These are phyloP conservation scores for Pinctada fucata DNA, from an alignment of 2,888 invertebrate genomes.

Conservation along the genomic window DNA sequence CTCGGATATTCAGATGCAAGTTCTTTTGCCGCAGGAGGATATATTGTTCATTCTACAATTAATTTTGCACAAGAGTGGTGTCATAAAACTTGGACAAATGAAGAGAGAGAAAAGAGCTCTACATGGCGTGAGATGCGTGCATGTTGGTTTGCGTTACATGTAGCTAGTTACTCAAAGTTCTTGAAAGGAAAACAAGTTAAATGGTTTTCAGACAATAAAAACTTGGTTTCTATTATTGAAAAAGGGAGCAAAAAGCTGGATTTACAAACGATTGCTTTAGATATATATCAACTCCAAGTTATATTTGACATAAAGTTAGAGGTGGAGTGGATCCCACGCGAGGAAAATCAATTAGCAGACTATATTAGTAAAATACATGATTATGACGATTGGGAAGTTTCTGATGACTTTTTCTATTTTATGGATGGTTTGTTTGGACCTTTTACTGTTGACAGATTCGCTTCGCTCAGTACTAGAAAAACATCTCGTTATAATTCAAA, in stretches of 20 bases:
- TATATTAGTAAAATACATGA: background rate
- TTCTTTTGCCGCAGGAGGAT: conserved; percentile 9
- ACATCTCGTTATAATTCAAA: background rate
- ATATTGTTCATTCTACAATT: no score
- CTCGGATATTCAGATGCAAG: conserved; percentile 27
- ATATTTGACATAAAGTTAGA: background rate
- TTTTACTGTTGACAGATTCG: background rate
- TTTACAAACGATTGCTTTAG: conserved; percentile 9
- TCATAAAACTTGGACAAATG: conserved; percentile 17
- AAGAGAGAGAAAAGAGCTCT: background rate
- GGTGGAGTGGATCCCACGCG: background rate
- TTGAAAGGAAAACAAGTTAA: conserved; percentile 4
- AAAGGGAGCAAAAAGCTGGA: conserved; percentile 28
- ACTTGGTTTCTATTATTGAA: conserved; percentile 18
- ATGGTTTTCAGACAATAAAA: conserved; percentile 27
- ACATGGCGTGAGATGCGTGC: background rate
- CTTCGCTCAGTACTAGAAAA: background rate
- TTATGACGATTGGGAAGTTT: background rate
- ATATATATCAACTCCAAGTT: background rate
- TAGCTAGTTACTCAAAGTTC: background rate
- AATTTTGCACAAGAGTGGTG: background rate
- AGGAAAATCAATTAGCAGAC: background rate
- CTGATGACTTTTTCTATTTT: background rate
- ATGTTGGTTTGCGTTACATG: background rate
- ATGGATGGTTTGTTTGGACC: background rate